These are phyloP conservation scores for Scalopus aquaticus DNA, from an alignment of 2,113 vertebrate genomes.

Conservation along the genomic window DNA sequence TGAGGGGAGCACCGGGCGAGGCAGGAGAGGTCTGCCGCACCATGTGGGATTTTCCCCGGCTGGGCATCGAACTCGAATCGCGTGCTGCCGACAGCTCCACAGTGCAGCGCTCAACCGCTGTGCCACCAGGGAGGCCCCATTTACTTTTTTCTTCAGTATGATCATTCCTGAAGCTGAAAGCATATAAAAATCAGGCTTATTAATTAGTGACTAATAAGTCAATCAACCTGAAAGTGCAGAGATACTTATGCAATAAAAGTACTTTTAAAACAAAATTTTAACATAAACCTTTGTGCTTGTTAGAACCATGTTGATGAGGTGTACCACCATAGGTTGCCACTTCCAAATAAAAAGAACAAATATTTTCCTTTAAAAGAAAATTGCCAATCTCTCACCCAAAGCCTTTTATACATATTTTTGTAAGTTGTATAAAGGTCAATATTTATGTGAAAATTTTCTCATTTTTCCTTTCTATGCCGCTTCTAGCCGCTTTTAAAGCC, in stretches of 20 bases:
- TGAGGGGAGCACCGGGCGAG: no score
- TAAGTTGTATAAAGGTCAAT: background rate
- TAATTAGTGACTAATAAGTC: slow-evolving; percentile 21
- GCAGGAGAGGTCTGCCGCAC: no score
- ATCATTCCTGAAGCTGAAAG: slow-evolving; percentile 39
- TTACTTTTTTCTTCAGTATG: slow-evolving; percentile 47
- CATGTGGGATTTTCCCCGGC: no score
- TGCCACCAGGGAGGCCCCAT: no score
- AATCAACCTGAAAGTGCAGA: slow-evolving; percentile 1
- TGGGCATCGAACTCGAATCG: no score
- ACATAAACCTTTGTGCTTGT: background rate
- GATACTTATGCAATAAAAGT: background rate
- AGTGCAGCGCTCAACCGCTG: no score
- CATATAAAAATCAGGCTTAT: slow-evolving; percentile 19
- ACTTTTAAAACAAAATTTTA: slow-evolving; percentile 29
- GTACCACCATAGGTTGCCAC: background rate
- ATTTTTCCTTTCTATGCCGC: background rate
- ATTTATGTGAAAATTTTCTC: background rate
- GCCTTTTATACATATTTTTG: background rate
- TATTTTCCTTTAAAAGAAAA: background rate
- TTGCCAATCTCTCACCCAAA: background rate
- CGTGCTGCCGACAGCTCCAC: no score
- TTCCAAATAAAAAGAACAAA: background rate
- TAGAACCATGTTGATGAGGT: background rate
- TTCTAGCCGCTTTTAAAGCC: background rate